Base-by-base conservation (phyloP, 2,113 vertebrate species). In the Thamnophis sirtalis region DNA sequence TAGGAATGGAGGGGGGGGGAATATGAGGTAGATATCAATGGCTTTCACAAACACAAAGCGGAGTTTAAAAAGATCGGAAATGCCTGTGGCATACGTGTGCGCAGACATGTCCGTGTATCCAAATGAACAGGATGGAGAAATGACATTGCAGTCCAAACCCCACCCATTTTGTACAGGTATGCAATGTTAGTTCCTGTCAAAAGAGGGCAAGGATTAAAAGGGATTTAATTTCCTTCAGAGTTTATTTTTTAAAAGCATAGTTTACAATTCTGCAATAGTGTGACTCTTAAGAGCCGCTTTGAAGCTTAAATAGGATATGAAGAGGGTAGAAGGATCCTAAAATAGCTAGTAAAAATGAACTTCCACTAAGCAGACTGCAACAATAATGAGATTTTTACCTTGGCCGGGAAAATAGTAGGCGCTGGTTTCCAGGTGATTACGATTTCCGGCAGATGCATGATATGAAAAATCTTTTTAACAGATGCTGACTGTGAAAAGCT, bases 371-470 rank as follows among this genome's bases (percentile, higher is more conserved):
- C 86, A 94, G 90, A 5, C 13, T 91, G 90, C 28, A 54, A 15
- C 93, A 91, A 91, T 55, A 86, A 93, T 6, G 73, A 93, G 85
- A 0, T 1, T 93, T 95, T 94, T 13, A 19, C 91, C 95, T 92
- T 55, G 87, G 9, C 87, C 60, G n/a, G 53, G 94, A 91, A 56
- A 94, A 93, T 95, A 95, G 68, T 96, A 88, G 53, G 54, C 84
- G 5, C 19, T 92, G 87, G 1, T 91, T 95, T 95, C 89, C 86
- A 90, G 43, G 85, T 91, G 87, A 93, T 92, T 95, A 84, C 84
- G 90, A 92, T 95, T 96, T 94, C n/a, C 89, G 89, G 93, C 26
- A 94, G 92, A 49, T 56, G 86, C 19, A 63, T 93, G 68, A 33
- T 73, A 49, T 58, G 5, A 5, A 92, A 91, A 92, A 87, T 89